Evolutionary conservation across 2,113 vertebrate species (phyloP).

Genomic region (Mirounga angustirostris): DNA sequence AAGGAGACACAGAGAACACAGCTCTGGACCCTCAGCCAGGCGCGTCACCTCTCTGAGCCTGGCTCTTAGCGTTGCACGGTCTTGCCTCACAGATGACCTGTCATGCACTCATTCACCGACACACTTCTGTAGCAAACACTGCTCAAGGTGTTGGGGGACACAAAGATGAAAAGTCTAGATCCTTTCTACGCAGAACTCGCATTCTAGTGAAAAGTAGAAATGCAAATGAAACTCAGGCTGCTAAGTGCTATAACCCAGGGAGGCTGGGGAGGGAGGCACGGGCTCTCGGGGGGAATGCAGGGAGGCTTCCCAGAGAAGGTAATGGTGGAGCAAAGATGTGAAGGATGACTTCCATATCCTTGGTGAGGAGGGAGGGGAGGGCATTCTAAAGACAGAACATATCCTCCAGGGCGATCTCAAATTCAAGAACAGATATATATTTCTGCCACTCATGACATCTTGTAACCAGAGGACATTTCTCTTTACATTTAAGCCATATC

Average conservation of each 20-base stretch:
- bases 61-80: neutral
- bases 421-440: neutral
- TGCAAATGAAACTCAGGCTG: slow-evolving; percentile 14
- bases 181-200: neutral
- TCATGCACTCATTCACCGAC: neutral
- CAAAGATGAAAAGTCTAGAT: slow-evolving; percentile 39
- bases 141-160: neutral
- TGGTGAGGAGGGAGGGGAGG: neutral
- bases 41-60: neutral
- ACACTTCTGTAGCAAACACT: neutral
- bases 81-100: neutral
- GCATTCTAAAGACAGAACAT: neutral
- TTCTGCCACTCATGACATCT: neutral
- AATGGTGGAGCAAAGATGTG: neutral
- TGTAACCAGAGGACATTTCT: neutral
- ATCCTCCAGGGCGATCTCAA: neutral
- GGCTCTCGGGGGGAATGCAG: neutral
- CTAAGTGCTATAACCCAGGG: neutral
- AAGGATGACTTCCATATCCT: neutral
- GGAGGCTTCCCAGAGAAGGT: neutral
- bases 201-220: slow-evolving; percentile 31
- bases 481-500: neutral
- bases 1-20: accelerated
- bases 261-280: neutral
- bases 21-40: neutral